These are phyloP conservation scores for Coptodon bakossiorum DNA, from an alignment of 2,113 vertebrate species.

Conservation along the genomic window DNA sequence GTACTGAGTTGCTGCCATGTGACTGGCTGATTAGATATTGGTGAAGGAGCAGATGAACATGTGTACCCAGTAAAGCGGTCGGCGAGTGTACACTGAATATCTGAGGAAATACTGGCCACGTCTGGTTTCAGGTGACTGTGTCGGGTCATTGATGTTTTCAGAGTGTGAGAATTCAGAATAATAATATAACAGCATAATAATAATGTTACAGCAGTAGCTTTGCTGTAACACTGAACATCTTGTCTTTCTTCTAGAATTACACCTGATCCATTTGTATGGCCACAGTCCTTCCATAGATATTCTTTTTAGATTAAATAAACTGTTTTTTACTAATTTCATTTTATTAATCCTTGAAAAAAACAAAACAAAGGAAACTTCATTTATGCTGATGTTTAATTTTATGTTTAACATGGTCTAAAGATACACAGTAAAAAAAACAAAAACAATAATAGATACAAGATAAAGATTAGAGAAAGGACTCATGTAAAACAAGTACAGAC, in stretches of 20 bases:
- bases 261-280: not conserved
- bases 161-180: not conserved
- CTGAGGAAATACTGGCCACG: not conserved
- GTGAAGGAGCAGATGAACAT: not conserved
- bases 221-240: not conserved
- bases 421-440: not conserved
- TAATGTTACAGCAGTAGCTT: not conserved
- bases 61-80: fast-evolving
- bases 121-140: not conserved
- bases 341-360: not conserved
- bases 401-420: fast-evolving
- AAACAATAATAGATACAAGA: fast-evolving
- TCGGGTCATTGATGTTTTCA: not conserved
- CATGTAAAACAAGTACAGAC: not conserved
- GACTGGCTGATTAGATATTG: not conserved
- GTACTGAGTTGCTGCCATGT: not conserved
- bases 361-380: not conserved
- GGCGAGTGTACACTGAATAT: not conserved
- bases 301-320: not conserved
- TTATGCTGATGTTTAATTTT: not conserved
- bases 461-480: not conserved
- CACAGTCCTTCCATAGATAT: not conserved
- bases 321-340: not conserved
- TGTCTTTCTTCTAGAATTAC: not conserved
- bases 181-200: not conserved